A percentile compares a stretch with the other conserved stretches of the same genome.
Conservation (phyloP, 2,888 invertebrate genomes). For the Siphonodentalium dalli region DNA sequence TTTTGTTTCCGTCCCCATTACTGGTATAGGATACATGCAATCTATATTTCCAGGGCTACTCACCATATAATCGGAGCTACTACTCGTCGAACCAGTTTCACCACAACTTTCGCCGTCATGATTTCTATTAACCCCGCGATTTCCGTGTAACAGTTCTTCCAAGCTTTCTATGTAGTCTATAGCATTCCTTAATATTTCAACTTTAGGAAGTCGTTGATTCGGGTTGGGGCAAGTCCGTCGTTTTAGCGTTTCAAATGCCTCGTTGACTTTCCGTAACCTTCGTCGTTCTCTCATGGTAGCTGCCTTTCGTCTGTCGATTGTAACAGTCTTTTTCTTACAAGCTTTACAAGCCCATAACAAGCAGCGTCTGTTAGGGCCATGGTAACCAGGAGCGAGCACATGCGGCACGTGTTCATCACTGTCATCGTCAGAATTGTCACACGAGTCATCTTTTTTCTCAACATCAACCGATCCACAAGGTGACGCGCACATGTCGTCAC, state of each 20-base stretch:
- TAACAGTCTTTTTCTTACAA: conserved; percentile 89
- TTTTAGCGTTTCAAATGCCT: conserved; percentile 95
- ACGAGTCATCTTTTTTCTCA: conserved; percentile 38
- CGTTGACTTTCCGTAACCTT: conserved; percentile 95
- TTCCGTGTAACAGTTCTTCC: conserved; percentile 66
- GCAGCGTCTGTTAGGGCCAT: conserved; percentile 73
- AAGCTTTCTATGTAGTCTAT: conserved; percentile 92
- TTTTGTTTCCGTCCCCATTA: too few species aligned
- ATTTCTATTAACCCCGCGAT: conserved; percentile 35
- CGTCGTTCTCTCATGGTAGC: conserved; percentile 94
- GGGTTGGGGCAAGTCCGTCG: conserved; percentile 93
- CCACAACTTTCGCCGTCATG: conserved; percentile 40
- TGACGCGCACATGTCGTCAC: conserved; percentile 33
- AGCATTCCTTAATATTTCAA: conserved; percentile 95
- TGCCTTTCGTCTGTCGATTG: conserved; percentile 94
- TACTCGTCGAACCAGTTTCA: conserved; percentile 51
- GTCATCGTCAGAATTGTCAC: conserved; percentile 39
- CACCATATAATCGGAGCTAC: conserved; percentile 58
- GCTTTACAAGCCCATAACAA: conserved; percentile 97
- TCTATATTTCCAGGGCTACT: too few species aligned
- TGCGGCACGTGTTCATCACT: conserved; percentile 58
- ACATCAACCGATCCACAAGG: conserved; percentile 36
- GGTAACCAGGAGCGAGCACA: conserved; percentile 65
- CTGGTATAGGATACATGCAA: too few species aligned
- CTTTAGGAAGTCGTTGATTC: conserved; percentile 94